These are phyloP conservation scores for Dysidea cf. avara DNA, from an alignment of 37 sponge, comb jelly and placozoan species.

Conservation along the genomic window DNA sequence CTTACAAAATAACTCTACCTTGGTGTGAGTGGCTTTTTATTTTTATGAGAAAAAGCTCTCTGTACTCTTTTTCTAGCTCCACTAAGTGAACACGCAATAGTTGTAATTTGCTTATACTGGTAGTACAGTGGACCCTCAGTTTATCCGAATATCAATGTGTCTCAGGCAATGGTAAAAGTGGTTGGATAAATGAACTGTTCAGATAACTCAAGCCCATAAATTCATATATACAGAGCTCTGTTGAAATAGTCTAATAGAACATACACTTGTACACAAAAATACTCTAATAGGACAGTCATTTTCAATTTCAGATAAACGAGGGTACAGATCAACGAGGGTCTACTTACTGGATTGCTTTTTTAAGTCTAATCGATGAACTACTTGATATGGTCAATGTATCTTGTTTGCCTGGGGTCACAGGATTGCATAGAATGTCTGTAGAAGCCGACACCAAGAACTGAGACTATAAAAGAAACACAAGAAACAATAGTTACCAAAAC, in stretches of 20 bases:
- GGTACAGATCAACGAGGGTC: background rate
- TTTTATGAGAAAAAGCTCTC: constrained; percentile 53
- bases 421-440: constrained; percentile 27
- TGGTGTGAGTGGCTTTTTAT: background rate
- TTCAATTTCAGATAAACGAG: no score
- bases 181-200: no score
- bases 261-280: no score
- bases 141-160: no score
- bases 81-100: constrained; percentile 19
- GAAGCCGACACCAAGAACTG: constrained; percentile 39
- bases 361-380: constrained; percentile 28
- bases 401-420: constrained; percentile 27
- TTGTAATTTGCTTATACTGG: background rate
- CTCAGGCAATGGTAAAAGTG: no score
- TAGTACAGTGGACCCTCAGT: background rate
- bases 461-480: constrained; percentile 30
- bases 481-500: background rate
- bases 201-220: no score
- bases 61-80: constrained; percentile 64
- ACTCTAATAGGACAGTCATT: background rate
- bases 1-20: no score
- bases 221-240: no score
- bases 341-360: constrained; percentile 51
- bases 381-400: constrained; percentile 16
- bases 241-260: no score